These are phyloP conservation scores for Cromileptes altivelis DNA, from an alignment of 2,113 vertebrate species.

Conservation along the genomic window DNA sequence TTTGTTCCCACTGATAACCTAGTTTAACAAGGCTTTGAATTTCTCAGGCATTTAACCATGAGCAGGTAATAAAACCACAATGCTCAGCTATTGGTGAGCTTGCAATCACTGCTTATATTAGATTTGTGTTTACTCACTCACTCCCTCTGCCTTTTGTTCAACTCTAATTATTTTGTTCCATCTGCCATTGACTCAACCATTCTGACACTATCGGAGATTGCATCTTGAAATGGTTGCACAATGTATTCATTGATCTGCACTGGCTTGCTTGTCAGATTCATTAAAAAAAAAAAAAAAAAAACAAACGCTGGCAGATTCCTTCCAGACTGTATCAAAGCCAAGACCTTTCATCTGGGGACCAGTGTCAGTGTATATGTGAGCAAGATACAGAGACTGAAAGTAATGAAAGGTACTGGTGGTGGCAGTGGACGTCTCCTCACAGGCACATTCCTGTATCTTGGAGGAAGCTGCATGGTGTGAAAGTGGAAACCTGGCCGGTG, in stretches of 20 bases:
- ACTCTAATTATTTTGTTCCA: constrained; percentile 32
- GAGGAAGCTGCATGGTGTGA: constrained; percentile 49
- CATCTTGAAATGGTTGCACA: constrained; percentile 52
- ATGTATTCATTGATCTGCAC: constrained; percentile 58
- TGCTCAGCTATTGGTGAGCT: background rate
- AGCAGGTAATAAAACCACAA: constrained; percentile 32
- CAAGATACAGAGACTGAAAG: constrained; percentile 24
- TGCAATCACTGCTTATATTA: constrained; percentile 16
- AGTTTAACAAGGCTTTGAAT: constrained; percentile 5
- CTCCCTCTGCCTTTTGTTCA: constrained; percentile 28
- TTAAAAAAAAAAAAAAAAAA: constrained; percentile 39
- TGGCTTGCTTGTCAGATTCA: constrained; percentile 58
- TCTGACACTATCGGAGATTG: constrained; percentile 52
- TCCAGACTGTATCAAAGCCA: constrained; percentile 41
- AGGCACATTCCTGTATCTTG: constrained; percentile 19
- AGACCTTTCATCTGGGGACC: constrained; percentile 47
- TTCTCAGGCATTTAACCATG: background rate
- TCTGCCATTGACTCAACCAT: constrained; percentile 38
- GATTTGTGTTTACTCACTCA: constrained; percentile 41
- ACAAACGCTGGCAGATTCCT: constrained; percentile 29
- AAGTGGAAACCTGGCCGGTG: constrained; percentile 59
- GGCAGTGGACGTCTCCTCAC: constrained; percentile 35
- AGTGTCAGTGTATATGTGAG: constrained; percentile 19
- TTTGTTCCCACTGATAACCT: constrained; percentile 29
- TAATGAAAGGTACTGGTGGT: constrained; percentile 32